A percentile compares a stretch with the other conserved stretches of the same genome.
Evolutionary conservation across 2,113 vertebrate genomes (phyloP).

Genomic region (Xyliphius kryptos): DNA sequence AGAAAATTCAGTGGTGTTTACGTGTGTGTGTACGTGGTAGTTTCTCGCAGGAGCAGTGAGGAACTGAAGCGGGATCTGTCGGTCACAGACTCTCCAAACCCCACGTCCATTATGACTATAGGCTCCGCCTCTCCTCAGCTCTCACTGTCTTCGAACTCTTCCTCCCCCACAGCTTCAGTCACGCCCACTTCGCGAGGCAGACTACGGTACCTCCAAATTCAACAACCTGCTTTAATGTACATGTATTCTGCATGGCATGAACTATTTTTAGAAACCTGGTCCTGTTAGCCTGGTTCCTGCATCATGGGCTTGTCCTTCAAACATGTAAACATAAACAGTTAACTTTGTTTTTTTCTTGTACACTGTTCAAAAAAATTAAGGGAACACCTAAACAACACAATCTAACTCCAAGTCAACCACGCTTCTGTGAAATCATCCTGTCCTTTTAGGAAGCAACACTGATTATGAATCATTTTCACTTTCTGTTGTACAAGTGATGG

Average conservation of each 20-base stretch:
- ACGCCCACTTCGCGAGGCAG: slow-evolving; percentile 74
- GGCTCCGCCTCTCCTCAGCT: slow-evolving; percentile 72
- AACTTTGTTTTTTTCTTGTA: too few relatives aligned
- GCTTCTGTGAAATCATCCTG: too few relatives aligned
- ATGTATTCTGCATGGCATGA: background rate
- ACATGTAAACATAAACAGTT: too few relatives aligned
- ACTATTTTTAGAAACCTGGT: background rate
- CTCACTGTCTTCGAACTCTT: slow-evolving; percentile 60
- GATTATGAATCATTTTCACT: too few relatives aligned
- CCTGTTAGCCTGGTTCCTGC: too few relatives aligned
- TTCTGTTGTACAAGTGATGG: too few relatives aligned
- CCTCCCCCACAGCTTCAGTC: slow-evolving; percentile 75
- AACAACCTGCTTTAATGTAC: background rate
- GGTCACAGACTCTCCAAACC: slow-evolving; percentile 63
- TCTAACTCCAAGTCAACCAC: too few relatives aligned
- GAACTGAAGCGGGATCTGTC: slow-evolving; percentile 76
- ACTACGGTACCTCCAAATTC: slow-evolving; percentile 60
- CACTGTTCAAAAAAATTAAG: too few relatives aligned
- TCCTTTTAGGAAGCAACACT: too few relatives aligned
- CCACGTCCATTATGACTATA: slow-evolving; percentile 71
- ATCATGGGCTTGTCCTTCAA: too few relatives aligned
- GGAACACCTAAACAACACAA: too few relatives aligned
- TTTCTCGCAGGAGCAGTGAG: slow-evolving; percentile 77
- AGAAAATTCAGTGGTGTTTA: background rate
- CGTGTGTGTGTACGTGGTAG: slow-evolving; percentile 43